Evolutionary conservation across 2,113 vertebrate genomes (phyloP).

Genomic region (Eulacestoma nigropectus): DNA sequence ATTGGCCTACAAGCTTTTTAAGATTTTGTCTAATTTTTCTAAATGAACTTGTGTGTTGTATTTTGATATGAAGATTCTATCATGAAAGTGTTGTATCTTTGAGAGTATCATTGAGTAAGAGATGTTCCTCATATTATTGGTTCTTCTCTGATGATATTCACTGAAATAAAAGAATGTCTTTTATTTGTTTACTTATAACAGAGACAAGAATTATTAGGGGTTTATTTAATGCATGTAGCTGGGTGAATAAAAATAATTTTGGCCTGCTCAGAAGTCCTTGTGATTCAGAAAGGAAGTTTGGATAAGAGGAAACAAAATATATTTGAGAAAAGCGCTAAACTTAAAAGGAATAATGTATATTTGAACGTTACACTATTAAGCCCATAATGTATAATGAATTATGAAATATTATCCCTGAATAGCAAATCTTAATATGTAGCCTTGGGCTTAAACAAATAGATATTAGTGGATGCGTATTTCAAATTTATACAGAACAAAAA

Average conservation of each 20-base stretch:
- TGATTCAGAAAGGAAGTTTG: slow-evolving; percentile 41
- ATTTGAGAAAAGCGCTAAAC: slow-evolving; percentile 43
- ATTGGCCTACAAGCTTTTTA: not conserved
- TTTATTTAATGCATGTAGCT: slow-evolving; percentile 38
- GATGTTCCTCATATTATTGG: not conserved
- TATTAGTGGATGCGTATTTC: not conserved
- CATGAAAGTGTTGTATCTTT: not conserved
- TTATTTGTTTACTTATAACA: slow-evolving; percentile 17
- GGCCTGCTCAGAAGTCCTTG: slow-evolving; percentile 30
- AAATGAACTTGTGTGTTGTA: not conserved
- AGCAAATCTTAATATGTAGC: not conserved
- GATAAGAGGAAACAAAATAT: slow-evolving; percentile 1
- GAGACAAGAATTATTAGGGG: slow-evolving; percentile 43
- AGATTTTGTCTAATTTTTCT: not conserved
- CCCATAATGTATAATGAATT: not conserved
- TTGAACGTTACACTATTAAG: slow-evolving; percentile 45
- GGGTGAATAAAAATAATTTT: slow-evolving; percentile 53
- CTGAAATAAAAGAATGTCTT: not conserved
- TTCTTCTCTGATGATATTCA: not conserved
- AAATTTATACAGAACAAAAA: not conserved
- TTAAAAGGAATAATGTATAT: slow-evolving; percentile 29
- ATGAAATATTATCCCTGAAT: not conserved
- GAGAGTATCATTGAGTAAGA: not conserved
- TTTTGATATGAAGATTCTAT: not conserved
- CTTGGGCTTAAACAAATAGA: not conserved